Base-by-base conservation (phyloP, 92 coral and sea anemone genomes). In the Palythoa heliodiscus region DNA sequence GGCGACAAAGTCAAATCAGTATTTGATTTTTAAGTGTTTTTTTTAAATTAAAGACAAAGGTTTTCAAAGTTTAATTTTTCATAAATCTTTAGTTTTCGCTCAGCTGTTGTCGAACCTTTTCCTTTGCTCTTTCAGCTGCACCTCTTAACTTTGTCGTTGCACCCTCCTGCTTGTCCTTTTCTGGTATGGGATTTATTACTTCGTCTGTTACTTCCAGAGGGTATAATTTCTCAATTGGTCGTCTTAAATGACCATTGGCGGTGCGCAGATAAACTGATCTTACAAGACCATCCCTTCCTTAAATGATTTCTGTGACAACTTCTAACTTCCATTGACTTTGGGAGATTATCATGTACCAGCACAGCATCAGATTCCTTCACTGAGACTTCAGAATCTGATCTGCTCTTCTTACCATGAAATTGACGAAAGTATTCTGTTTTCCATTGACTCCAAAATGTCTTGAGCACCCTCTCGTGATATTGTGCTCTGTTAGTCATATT, bases 291-390 rank as follows among this genome's bases (percentile, higher is more conserved):
- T 88, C 88, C 64, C 64, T 84, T n/a, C 91, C 88, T 23, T 76
- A 79, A 50, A 88, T 67, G 72, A 73, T 76, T 48, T 77, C 67
- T 63, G 84, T 82, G 11, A 83, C 63, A 17, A 52, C 80, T 17
- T 79, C 81, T 55, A 88, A 15, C 57, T 71, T 83, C 91, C 91
- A 88, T 15, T 64, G 77, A 61, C 68, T 64, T 76, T 87, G 58
- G 43, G 87, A 73, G 81, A n/a, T 76, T 79, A 43, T 83, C 87
- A 29, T 83, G 75, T 53, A 88, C 14, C 38, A 88, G 25, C 19
- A 88, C 86, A 17, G 83, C 83, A 76, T 88, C 88, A n/a, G 85
- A 87, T 38, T 72, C 38, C 35, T 82, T 82, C 37, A 73, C 83
- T 20, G 60, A 48, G 47, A 48, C 19, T 19, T 38, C 43, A 19